Percentiles rank a stretch among this genome's conserved stretches.
Conservation (phyloP, 2,888 invertebrate genomes). For the Apodemia mormo region DNA sequence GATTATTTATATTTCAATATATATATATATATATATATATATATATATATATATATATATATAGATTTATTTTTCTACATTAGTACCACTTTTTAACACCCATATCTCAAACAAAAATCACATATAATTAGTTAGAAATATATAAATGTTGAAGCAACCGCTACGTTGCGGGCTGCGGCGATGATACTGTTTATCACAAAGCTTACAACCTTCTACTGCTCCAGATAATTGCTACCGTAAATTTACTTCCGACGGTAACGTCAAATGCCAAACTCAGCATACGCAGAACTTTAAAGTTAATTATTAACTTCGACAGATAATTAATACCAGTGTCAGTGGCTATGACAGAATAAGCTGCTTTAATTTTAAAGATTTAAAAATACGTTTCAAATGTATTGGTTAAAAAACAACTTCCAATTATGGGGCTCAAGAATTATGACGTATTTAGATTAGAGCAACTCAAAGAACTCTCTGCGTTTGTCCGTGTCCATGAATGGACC, state of each 20-base stretch:
- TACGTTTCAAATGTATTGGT: neutral
- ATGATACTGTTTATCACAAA: neutral
- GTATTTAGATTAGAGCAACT: too few species aligned
- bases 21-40: too few species aligned
- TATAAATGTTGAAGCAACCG: neutral
- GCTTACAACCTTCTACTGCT: constrained; percentile 40
- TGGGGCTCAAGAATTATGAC: too few species aligned
- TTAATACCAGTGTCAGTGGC: constrained; percentile 51
- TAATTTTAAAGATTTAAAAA: constrained; percentile 23
- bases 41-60: too few species aligned
- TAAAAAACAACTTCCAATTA: neutral
- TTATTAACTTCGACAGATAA: constrained; percentile 69
- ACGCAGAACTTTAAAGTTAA: constrained; percentile 66
- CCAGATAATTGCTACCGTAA: constrained; percentile 55
- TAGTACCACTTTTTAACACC: too few species aligned
- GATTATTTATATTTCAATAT: too few species aligned
- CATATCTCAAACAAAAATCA: neutral
- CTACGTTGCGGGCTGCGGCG: neutral
- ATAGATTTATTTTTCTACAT: too few species aligned
- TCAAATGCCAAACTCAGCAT: constrained; percentile 66
- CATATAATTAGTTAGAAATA: neutral
- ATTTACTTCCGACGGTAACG: constrained; percentile 54
- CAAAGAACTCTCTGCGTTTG: too few species aligned
- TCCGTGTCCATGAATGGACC: too few species aligned
- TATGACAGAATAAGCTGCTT: constrained; percentile 27